Conservation (phyloP, 2,888 invertebrate genomes). For the Cloeon dipterum region DNA sequence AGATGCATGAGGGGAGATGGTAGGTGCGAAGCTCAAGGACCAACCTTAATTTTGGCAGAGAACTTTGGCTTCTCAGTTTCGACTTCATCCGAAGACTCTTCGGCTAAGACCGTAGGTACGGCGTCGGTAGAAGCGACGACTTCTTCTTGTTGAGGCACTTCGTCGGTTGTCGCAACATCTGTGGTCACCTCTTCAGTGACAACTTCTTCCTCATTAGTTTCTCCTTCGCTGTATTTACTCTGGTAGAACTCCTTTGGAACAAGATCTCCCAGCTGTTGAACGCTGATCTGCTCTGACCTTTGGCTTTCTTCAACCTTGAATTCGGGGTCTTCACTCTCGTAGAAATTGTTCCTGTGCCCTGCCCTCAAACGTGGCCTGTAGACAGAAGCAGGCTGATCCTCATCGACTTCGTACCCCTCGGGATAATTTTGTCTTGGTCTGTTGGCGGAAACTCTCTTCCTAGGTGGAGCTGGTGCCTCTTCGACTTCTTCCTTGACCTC, state of each 20-base stretch:
- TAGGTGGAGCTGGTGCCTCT: conserved; percentile 7
- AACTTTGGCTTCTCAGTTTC: no score
- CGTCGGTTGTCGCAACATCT: no score
- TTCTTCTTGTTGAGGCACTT: no score
- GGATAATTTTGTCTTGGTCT: conserved; percentile 20
- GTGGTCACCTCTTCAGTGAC: not conserved
- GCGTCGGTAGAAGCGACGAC: not conserved
- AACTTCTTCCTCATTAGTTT: not conserved
- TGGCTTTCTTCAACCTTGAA: conserved; percentile 26
- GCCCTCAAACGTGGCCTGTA: conserved; percentile 28
- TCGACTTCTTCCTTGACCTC: no score
- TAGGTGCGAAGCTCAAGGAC: no score
- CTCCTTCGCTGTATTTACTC: not conserved
- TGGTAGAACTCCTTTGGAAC: not conserved
- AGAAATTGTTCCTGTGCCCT: no score
- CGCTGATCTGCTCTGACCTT: conserved; percentile 24
- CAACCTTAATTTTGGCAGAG: no score
- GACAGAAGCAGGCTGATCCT: conserved; percentile 30
- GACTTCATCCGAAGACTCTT: no score
- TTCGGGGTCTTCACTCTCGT: conserved; percentile 6
- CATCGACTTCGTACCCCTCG: conserved; percentile 20
- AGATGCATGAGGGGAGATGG: no score
- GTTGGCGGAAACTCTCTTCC: conserved; percentile 12
- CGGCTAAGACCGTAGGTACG: not conserved
- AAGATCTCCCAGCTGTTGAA: not conserved